Evolutionary conservation across 2,113 vertebrate species (phyloP).

Genomic region (Sturnira hondurensis): DNA sequence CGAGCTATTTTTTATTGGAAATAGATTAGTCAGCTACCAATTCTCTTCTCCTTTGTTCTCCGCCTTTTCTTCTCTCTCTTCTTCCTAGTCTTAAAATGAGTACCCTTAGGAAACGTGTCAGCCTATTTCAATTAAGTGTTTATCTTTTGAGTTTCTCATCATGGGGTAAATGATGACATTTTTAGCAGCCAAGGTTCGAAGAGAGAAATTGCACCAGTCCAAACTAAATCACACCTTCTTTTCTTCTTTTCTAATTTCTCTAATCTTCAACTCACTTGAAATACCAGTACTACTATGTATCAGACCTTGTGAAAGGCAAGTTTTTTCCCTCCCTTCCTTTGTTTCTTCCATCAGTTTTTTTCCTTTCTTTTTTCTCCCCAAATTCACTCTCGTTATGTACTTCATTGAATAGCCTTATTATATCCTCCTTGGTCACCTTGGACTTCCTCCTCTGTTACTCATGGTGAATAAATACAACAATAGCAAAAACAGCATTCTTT

Average conservation of each 20-base stretch:
- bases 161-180: conserved; percentile 53
- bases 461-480: neutral
- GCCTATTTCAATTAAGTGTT: conserved; percentile 58
- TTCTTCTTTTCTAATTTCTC: conserved; percentile 50
- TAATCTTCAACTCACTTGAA: conserved; percentile 31
- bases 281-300: neutral
- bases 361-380: neutral
- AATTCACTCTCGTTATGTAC: neutral
- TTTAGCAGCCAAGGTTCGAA: conserved; percentile 22
- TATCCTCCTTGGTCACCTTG: neutral
- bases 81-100: conserved; percentile 20
- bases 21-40: conserved; percentile 56
- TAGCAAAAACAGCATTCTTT: neutral
- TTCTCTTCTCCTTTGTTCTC: conserved; percentile 44
- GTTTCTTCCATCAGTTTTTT: neutral
- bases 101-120: conserved; percentile 51
- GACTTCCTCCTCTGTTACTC: neutral
- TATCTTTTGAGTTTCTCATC: conserved; percentile 57
- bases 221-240: conserved; percentile 48
- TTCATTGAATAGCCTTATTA: neutral
- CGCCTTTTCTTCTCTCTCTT: conserved; percentile 50
- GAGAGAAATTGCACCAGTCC: conserved; percentile 35
- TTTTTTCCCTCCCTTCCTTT: neutral
- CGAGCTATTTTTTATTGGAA: conserved; percentile 50
- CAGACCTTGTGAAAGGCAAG: neutral